phyloP scores from a whole-genome alignment of 2,888 invertebrate species.

The Trichogramma dendrolimi region DNA sequence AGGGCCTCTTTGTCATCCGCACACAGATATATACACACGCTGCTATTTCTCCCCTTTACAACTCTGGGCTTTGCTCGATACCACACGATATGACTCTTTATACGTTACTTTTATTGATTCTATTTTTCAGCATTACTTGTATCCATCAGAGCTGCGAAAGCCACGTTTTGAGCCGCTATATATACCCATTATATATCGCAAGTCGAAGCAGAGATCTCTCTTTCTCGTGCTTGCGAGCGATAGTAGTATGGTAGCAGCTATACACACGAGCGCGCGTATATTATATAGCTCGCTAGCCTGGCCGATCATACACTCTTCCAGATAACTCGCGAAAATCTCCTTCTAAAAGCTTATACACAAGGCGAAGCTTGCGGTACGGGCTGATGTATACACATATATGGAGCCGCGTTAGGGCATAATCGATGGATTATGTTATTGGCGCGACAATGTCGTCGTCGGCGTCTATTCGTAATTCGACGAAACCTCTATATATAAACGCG shows the following conservation, averaged over 20 bases:
- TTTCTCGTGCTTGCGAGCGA: too few species aligned
- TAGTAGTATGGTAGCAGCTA: too few species aligned
- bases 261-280: too few species aligned
- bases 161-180: too few species aligned
- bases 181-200: too few species aligned
- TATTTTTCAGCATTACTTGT: slow-evolving; percentile 33
- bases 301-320: too few species aligned
- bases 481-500: too few species aligned
- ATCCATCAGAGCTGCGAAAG: too few species aligned
- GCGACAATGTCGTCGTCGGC: background rate
- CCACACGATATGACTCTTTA: background rate
- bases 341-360: slow-evolving; percentile 12
- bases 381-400: background rate
- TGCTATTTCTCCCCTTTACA: background rate
- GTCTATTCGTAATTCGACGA: slow-evolving; percentile 22
- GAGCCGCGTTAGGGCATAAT: slow-evolving; percentile 16
- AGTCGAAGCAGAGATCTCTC: too few species aligned
- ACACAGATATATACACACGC: background rate
- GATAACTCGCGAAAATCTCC: slow-evolving; percentile 3
- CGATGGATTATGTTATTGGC: slow-evolving; percentile 24
- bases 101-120: slow-evolving; percentile 32
- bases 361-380: background rate
- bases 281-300: too few species aligned
- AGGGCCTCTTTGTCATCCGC: slow-evolving; percentile 23
- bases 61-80: background rate